Conservation (phyloP, 2,888 invertebrate species). For the Hirtodrosophila histrioides region DNA sequence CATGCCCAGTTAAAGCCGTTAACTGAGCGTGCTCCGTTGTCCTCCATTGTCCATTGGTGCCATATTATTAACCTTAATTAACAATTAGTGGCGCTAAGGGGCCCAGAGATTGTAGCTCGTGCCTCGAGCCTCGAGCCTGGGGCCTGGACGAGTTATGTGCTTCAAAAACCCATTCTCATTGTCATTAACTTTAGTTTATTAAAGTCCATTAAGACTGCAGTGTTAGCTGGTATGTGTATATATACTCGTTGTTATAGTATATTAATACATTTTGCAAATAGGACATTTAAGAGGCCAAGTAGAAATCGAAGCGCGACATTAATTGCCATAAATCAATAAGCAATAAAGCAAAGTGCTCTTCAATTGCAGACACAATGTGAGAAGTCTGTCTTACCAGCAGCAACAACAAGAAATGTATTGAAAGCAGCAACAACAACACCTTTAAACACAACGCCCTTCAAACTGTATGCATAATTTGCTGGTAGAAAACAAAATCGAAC, state of each 20-base stretch:
- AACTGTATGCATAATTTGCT: too few species aligned
- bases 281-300: slow-evolving; percentile 3
- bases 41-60: slow-evolving; percentile 27
- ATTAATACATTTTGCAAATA: neutral
- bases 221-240: neutral
- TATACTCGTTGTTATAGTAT: neutral
- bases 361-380: slow-evolving; percentile 18
- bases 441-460: neutral
- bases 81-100: slow-evolving; percentile 43
- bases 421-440: neutral
- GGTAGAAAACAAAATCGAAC: too few species aligned
- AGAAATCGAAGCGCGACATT: slow-evolving; percentile 18
- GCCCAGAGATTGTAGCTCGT: neutral
- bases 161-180: slow-evolving; percentile 1
- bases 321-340: slow-evolving; percentile 59
- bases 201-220: slow-evolving; percentile 2
- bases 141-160: slow-evolving; percentile 3
- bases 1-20: slow-evolving; percentile 43
- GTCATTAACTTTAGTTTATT: slow-evolving; percentile 1
- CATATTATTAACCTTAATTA: slow-evolving; percentile 74
- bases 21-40: slow-evolving; percentile 22
- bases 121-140: too few species aligned
- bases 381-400: slow-evolving; percentile 6
- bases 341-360: slow-evolving; percentile 43
- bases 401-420: neutral